Percentiles rank a stretch among this genome's conserved stretches.
phyloP scores from a whole-genome alignment of 1,140 invertebrate genomes.

The Cryptotermes secundus region DNA sequence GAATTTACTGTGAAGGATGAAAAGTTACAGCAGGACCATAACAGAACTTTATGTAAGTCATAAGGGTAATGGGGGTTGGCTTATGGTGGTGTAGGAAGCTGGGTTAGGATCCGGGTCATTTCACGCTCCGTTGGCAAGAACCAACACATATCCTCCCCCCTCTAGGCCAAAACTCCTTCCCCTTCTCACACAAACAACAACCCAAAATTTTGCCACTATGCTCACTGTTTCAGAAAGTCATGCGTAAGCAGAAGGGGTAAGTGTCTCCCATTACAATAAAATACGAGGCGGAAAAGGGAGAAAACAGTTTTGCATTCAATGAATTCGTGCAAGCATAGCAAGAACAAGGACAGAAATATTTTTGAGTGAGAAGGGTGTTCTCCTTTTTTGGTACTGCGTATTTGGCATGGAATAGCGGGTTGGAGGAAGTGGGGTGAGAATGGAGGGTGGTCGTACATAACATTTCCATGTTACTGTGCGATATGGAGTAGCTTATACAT shows the following conservation, averaged over 20 bases:
- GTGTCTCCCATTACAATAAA: neutral
- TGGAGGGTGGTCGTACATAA: neutral
- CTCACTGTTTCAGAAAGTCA: neutral
- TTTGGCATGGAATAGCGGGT: neutral
- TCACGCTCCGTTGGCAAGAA: neutral
- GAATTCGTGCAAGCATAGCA: neutral
- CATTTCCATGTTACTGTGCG: neutral
- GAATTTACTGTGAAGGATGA: neutral
- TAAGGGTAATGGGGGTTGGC: neutral
- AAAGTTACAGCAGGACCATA: neutral
- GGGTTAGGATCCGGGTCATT: neutral
- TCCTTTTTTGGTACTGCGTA: neutral
- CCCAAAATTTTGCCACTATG: neutral
- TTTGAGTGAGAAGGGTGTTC: neutral
- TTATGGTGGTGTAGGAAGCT: neutral
- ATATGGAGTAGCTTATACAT: conserved; percentile 10
- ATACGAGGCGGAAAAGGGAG: neutral
- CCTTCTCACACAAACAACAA: neutral
- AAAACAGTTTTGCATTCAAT: conserved; percentile 20
- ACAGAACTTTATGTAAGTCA: neutral
- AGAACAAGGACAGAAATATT: neutral
- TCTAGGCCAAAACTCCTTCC: neutral
- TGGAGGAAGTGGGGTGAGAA: neutral
- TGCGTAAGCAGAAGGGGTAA: neutral
- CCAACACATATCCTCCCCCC: neutral